Conservation (phyloP, 2,113 vertebrate genomes). For the Amphilophus citrinellus region DNA sequence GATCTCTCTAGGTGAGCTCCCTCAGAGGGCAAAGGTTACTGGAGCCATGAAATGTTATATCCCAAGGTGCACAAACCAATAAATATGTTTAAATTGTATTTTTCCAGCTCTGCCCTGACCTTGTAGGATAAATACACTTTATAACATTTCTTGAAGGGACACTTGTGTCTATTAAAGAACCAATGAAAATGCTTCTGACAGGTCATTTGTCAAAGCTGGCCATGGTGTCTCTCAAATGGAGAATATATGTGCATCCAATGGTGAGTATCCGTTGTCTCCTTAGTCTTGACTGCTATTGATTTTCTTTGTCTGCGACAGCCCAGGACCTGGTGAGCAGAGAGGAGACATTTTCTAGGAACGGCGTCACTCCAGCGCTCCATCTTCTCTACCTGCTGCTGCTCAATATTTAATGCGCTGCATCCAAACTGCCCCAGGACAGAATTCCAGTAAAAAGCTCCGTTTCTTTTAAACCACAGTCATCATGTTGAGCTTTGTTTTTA, state of each 20-base stretch:
- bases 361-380: slow-evolving; percentile 5
- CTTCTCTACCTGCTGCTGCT: slow-evolving; percentile 55
- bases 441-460: neutral
- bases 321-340: neutral
- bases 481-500: neutral
- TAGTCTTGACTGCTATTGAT: slow-evolving; percentile 38
- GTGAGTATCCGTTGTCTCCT: neutral
- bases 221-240: slow-evolving; percentile 4
- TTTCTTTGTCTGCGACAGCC: slow-evolving; percentile 49
- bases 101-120: neutral
- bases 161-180: neutral
- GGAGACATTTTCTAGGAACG: slow-evolving; percentile 56
- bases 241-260: neutral
- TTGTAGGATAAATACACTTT: neutral
- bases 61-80: neutral
- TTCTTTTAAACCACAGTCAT: neutral
- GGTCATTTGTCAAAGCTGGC: slow-evolving; percentile 9
- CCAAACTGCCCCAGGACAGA: neutral
- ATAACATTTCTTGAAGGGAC: neutral
- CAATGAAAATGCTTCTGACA: neutral
- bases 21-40: slow-evolving; percentile 37
- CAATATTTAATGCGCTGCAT: slow-evolving; percentile 54
- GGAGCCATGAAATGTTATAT: neutral
- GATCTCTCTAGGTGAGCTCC: slow-evolving; percentile 22
- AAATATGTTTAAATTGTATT: slow-evolving; percentile 17